Conservation (phyloP, 2,888 invertebrate species). For the Aspidapion aeneum region DNA sequence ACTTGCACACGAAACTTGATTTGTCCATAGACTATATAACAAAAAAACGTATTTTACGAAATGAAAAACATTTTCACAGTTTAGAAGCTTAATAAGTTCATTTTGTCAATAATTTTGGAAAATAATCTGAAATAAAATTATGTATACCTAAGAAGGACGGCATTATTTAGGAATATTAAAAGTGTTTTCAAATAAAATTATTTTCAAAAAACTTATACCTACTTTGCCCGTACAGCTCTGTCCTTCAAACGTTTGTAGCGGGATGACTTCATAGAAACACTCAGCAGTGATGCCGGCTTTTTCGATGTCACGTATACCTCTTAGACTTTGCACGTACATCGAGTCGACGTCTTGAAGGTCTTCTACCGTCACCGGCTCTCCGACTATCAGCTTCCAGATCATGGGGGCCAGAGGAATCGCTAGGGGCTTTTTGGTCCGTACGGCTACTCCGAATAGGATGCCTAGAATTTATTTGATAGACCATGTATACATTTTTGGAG, state of each 20-base stretch:
- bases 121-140: too few relatives aligned
- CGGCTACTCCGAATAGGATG: conserved; percentile 60
- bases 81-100: too few relatives aligned
- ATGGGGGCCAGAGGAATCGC: conserved; percentile 59
- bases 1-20: too few relatives aligned
- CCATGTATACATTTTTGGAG: too few relatives aligned
- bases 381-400: conserved; percentile 61
- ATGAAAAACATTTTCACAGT: too few relatives aligned
- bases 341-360: conserved; percentile 61
- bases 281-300: conserved; percentile 57
- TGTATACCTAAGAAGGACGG: too few relatives aligned
- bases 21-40: too few relatives aligned
- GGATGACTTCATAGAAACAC: conserved; percentile 59
- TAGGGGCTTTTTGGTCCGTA: conserved; percentile 63
- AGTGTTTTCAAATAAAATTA: too few relatives aligned
- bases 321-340: conserved; percentile 56
- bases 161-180: too few relatives aligned
- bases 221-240: conserved; percentile 57
- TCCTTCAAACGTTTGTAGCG: conserved; percentile 60
- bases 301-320: conserved; percentile 58
- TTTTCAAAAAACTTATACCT: too few relatives aligned
- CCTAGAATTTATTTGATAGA: conserved; percentile 48
- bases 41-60: too few relatives aligned
- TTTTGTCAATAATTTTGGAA: too few relatives aligned
- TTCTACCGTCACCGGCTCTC: conserved; percentile 55